Evolutionary conservation across 1,140 invertebrate species (phyloP), one percentile per base, ranked within the genome.

Genomic region (Diabrotica virgifera): DNA sequence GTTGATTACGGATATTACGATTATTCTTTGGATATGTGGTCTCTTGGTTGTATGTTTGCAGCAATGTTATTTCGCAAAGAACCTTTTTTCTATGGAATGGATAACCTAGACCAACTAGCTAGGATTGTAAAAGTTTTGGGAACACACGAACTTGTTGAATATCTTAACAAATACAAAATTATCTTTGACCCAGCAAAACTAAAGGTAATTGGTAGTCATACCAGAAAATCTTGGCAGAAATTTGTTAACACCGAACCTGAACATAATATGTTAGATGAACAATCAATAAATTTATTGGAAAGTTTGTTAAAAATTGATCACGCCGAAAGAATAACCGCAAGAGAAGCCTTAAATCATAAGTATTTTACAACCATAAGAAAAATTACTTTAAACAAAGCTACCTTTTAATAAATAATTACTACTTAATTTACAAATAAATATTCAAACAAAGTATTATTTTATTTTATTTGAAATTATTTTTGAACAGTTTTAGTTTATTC

Each of bases 1-100:
- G 95, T 98, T 76, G 97, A 99, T 84, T 99, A 98, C 86, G 86
- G 97, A 88, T 97, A 97, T 91, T 99, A 99, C 81, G 97, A 99
- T 81, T 99, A 96, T 81, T 99, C 97, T 11, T 82, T 99, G 77
- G 97, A 99, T 79, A 97, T 99, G 95, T 99, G 98, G 98, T 97
- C 95, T 70, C 80, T 99, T 69, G 97, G 98, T 52, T 99, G 98
- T 81, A 98, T 99, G 96, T 88, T 99, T 69, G 98, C 98, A 64
- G 96, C 95, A 74, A 99, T 99, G 96, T 98, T 99, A 77, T 99
- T 99, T 83, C 91, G 96, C 79, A 99, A 98, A 86, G 98, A 99
- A 81, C 98, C 97, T 69, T 99, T 99, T 83, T 99, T 99, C 84
- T 97, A 99, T 84, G 98, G 98, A 62, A 96, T 98, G 82, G 97